phyloP scores from a whole-genome alignment of 2,888 invertebrate genomes.

The Stenolophus ochropezus region DNA sequence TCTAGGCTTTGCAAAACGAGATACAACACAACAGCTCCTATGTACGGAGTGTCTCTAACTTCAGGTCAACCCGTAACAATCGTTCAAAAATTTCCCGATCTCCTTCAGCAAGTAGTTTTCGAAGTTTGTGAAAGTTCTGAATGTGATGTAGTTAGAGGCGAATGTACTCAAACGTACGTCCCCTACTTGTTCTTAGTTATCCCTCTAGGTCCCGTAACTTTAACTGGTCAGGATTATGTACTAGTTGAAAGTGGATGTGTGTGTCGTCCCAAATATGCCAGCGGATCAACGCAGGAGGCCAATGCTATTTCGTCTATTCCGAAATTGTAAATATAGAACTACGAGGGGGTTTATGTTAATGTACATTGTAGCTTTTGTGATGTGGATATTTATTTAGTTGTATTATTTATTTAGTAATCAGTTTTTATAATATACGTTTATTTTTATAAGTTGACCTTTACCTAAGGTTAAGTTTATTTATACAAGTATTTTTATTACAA shows the following conservation, averaged over 20 bases:
- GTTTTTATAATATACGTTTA: constrained; percentile 23
- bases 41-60: constrained; percentile 95
- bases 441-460: constrained; percentile 14
- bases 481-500: constrained; percentile 22
- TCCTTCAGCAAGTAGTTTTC: constrained; percentile 93
- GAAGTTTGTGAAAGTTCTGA: constrained; percentile 84
- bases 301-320: constrained; percentile 71
- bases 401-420: background rate
- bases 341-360: constrained; percentile 12
- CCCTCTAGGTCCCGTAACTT: constrained; percentile 91
- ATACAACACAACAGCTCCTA: constrained; percentile 94
- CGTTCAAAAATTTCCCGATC: constrained; percentile 94
- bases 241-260: constrained; percentile 96
- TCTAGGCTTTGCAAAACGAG: constrained; percentile 89
- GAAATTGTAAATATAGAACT: constrained; percentile 66
- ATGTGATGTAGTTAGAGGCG: constrained; percentile 91
- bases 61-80: constrained; percentile 95
- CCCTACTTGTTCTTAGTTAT: constrained; percentile 94
- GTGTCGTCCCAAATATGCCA: constrained; percentile 78
- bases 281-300: constrained; percentile 69
- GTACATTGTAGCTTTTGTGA: constrained; percentile 18
- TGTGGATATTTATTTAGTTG: constrained; percentile 11
- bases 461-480: constrained; percentile 22
- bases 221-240: constrained; percentile 96
- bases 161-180: constrained; percentile 94